A percentile compares a stretch with the other conserved stretches of the same genome.
phyloP scores from a whole-genome alignment of 2,888 invertebrate genomes.

The Caenorhabditis japonica region DNA sequence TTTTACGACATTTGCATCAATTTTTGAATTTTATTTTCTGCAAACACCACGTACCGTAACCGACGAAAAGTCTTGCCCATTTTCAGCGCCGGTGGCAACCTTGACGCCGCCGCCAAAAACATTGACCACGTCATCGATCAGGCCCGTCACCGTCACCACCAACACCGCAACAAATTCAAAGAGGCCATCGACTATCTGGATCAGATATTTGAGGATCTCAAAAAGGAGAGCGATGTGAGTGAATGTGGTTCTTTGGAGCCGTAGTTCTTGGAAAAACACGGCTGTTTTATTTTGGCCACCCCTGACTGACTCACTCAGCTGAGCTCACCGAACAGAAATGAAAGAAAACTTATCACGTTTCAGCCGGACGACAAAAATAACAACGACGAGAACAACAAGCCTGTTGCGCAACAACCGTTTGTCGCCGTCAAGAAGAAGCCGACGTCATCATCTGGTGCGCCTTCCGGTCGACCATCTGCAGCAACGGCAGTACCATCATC shows the following conservation, averaged over 20 bases:
- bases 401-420: conserved; percentile 13
- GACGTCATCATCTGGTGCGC: conserved; percentile 17
- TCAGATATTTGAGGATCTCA: conserved; percentile 76
- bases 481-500: no score
- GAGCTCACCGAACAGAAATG: neutral
- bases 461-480: neutral
- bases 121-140: conserved; percentile 76
- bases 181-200: conserved; percentile 77
- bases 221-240: conserved; percentile 70
- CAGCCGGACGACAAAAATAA: conserved; percentile 51
- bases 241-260: no score
- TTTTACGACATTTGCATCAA: no score
- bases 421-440: conserved; percentile 38
- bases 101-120: conserved; percentile 71
- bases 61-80: no score
- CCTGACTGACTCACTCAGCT: no score
- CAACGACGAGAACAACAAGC: conserved; percentile 47
- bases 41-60: no score
- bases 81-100: conserved; percentile 66
- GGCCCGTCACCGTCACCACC: conserved; percentile 64
- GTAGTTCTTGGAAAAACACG: neutral
- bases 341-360: neutral
- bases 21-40: no score
- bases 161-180: conserved; percentile 73
- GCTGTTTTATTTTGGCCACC: conserved; percentile 10